These are phyloP conservation scores for Pachycephala philippinensis DNA, from an alignment of 2,113 vertebrate genomes.

Conservation along the genomic window DNA sequence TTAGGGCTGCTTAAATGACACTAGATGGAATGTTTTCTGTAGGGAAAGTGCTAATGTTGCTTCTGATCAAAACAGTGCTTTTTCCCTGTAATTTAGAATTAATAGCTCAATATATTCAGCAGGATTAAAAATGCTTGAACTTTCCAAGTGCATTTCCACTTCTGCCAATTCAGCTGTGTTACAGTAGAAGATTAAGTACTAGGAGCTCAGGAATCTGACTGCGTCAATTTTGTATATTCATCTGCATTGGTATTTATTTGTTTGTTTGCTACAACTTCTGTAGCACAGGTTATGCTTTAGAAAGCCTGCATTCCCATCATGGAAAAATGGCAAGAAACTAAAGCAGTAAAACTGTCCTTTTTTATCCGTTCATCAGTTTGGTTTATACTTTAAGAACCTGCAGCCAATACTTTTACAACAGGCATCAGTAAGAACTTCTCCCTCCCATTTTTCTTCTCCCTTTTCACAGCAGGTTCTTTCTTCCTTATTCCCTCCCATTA, in stretches of 20 bases:
- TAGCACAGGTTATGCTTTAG: background rate
- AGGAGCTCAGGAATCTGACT: background rate
- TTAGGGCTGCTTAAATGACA: background rate
- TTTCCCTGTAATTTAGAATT: background rate
- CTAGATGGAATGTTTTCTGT: background rate
- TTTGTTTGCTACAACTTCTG: conserved; percentile 13
- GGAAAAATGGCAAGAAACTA: background rate
- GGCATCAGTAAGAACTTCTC: background rate
- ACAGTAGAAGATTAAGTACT: background rate
- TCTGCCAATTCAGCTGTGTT: conserved; percentile 22
- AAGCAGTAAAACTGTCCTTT: background rate
- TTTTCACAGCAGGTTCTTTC: background rate
- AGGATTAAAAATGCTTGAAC: conserved; percentile 32
- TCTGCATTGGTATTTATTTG: conserved; percentile 29
- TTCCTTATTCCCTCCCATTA: background rate
- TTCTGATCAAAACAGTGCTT: background rate
- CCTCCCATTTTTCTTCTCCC: background rate
- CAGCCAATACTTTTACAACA: background rate
- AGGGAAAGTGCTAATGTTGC: background rate
- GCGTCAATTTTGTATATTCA: background rate
- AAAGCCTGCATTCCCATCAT: background rate
- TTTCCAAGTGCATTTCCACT: conserved; percentile 11
- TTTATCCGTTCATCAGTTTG: background rate
- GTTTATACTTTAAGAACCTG: background rate
- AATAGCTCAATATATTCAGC: background rate